These are phyloP conservation scores for Galago senegalensis DNA, from an alignment of 2,797 vertebrate species.

Conservation along the genomic window DNA sequence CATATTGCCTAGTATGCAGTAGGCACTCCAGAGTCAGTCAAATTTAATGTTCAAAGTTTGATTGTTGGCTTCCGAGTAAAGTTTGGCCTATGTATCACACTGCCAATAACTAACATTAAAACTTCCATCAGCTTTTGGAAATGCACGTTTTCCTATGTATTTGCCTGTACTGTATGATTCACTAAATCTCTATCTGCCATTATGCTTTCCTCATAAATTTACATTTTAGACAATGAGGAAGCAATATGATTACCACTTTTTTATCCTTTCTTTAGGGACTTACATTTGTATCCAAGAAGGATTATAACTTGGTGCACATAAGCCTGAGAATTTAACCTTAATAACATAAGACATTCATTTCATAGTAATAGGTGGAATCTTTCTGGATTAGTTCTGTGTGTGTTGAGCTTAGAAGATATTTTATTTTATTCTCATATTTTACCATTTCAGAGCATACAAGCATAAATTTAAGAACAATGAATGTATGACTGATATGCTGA, in stretches of 20 bases:
- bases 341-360: conserved; percentile 55
- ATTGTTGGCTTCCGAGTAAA: neutral
- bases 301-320: conserved; percentile 34
- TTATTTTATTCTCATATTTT: conserved; percentile 59
- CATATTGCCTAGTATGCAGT: neutral
- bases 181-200: conserved; percentile 27
- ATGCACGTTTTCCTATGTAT: neutral
- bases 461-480: conserved; percentile 56
- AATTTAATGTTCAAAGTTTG: conserved; percentile 6
- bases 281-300: conserved; percentile 50
- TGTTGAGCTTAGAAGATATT: conserved; percentile 26
- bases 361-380: conserved; percentile 51
- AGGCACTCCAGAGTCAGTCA: neutral
- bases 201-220: conserved; percentile 30
- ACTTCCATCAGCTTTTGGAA: neutral
- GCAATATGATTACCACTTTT: conserved; percentile 43
- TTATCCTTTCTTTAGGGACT: conserved; percentile 31
- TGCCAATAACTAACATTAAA: conserved; percentile 45
- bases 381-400: conserved; percentile 65
- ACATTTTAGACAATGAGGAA: conserved; percentile 58
- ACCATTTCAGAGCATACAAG: conserved; percentile 8
- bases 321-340: conserved; percentile 63
- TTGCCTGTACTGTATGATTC: neutral
- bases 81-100: neutral
- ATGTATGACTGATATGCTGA: conserved; percentile 40